These are phyloP conservation scores for Lytechinus variegatus DNA, from an alignment of 35 echinoderm and acorn worm genomes.

Conservation along the genomic window DNA sequence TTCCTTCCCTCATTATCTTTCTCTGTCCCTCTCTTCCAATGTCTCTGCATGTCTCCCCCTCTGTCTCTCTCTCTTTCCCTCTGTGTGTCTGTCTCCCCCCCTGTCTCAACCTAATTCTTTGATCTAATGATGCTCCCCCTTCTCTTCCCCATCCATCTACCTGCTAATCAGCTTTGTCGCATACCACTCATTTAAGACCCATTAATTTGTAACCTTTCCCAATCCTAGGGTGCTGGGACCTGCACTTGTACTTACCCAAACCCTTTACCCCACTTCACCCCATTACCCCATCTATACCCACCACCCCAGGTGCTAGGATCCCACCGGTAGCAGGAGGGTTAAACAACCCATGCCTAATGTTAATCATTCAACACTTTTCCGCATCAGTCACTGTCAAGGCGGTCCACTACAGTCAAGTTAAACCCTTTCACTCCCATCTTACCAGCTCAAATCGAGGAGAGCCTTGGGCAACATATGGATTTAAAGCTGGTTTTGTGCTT, in stretches of 20 bases:
- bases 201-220: constrained; percentile 7
- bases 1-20: not conserved
- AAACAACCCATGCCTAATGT: not conserved
- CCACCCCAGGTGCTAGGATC: not conserved
- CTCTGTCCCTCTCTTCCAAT: not conserved
- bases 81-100: not conserved
- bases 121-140: not conserved
- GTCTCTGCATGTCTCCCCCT: not conserved
- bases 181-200: not conserved
- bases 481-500: constrained; percentile 9
- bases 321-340: not conserved
- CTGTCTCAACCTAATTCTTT: not conserved
- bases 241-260: not conserved
- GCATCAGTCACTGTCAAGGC: not conserved
- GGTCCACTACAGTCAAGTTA: not conserved
- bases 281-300: not conserved
- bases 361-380: not conserved
- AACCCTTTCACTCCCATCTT: not conserved
- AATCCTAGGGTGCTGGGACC: not conserved
- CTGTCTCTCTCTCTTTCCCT: not conserved
- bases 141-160: not conserved
- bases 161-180: not conserved
- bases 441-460: not conserved
- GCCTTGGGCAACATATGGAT: not conserved
- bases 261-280: not conserved